Evolutionary conservation across 2,797 vertebrate genomes (phyloP), one percentile per base, ranked within the genome.

Genomic region (Etheostoma perlongum): DNA sequence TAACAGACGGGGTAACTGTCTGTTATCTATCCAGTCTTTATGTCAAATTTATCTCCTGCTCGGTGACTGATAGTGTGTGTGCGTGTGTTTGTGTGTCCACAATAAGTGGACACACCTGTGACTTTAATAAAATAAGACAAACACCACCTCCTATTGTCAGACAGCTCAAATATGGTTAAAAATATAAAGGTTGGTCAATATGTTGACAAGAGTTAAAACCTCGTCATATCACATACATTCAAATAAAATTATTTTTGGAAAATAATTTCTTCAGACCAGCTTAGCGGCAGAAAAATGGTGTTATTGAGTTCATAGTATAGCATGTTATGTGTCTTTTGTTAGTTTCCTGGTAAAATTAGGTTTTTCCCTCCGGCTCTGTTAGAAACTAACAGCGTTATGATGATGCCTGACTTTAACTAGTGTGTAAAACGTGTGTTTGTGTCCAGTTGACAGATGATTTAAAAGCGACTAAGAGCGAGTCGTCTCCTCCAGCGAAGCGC

Each of bases 401-500:
- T 40, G 16, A 21, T 33, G 33, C 33, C n/a, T 7, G 46, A 46
- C 18, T 60, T 51, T 1, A 44, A 18, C 19, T 3, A 4, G 8
- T 68, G n/a, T 33, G 19, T 57, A 14, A n/a, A 33, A 33, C 36
- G 59, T 15, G 42, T 15, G 19, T 47, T 52, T 64, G 9, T 65
- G 13, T 86, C 8, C 71, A 94, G 93, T 7, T 57, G 4, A 53
- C 49, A 16, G 85, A 76, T 2, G 76, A 85, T 0, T 11, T 13
- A 18, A 57, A n/a, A 12, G 30, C 10, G 0, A 55, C 48, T 18
- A 40, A 40, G 36, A 5, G 9, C 2, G 85, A 52, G 64, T 64
- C 67, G 15, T 74, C 85, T 63, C n/a, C 92, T 30, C 82, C 86
- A 0, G 82, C 82, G 1, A 96, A 97, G 66, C 82, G 87, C 53